Evolutionary conservation across 1,140 invertebrate genomes (phyloP).

Genomic region (Bombus sibiricus): DNA sequence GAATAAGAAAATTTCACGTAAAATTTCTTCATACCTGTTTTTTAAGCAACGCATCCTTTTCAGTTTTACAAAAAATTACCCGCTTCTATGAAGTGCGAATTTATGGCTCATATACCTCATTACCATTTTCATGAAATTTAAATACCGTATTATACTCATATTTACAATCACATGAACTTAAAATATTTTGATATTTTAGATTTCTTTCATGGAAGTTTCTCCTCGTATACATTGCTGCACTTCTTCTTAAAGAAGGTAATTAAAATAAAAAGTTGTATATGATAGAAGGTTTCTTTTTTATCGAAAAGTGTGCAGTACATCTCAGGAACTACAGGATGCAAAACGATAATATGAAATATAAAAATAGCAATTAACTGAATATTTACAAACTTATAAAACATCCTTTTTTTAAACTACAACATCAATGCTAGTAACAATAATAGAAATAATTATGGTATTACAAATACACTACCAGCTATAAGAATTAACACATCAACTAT

Average conservation of each 20-base stretch:
- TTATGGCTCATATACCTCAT: not conserved
- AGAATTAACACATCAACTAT: not conserved
- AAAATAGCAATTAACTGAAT: too few species aligned
- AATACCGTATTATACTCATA: not conserved
- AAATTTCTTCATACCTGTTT: not conserved
- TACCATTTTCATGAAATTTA: not conserved
- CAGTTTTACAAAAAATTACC: not conserved
- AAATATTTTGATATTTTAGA: not conserved
- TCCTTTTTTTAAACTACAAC: not conserved
- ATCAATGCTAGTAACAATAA: not conserved
- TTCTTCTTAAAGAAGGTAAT: not conserved
- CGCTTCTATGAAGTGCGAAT: not conserved
- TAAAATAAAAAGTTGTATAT: not conserved
- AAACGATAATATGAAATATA: too few species aligned
- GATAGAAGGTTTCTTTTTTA: not conserved
- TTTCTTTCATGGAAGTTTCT: not conserved
- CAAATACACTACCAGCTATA: not conserved
- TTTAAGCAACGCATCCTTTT: not conserved
- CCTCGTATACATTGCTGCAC: not conserved
- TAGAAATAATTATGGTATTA: not conserved
- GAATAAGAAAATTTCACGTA: too few species aligned
- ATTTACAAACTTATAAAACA: not conserved
- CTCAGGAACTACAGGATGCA: not conserved
- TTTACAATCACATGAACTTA: not conserved
- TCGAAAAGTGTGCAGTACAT: not conserved